These are phyloP conservation scores for Trissoscelio sp. DNA, from an alignment of 2,888 invertebrate genomes.

Conservation along the genomic window DNA sequence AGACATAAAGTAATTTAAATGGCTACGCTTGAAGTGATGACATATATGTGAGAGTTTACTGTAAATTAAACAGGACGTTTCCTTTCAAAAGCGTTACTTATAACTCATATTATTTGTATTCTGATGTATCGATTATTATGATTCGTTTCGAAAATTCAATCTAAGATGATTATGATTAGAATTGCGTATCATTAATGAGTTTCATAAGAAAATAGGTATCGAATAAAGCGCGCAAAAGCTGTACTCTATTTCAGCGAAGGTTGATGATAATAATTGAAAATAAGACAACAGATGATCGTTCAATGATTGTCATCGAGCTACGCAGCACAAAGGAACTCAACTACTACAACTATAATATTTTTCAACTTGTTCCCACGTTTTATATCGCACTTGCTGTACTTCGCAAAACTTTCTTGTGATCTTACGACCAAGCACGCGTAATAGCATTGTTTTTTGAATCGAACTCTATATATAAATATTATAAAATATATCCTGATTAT, in stretches of 20 bases:
- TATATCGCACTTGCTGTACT: slow-evolving; percentile 66
- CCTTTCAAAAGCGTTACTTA: slow-evolving; percentile 15
- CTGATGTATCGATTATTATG: slow-evolving; percentile 4
- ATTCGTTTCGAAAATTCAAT: slow-evolving; percentile 3
- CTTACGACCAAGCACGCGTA: slow-evolving; percentile 55
- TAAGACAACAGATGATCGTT: background rate
- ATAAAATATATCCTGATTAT: slow-evolving; percentile 50
- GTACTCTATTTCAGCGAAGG: slow-evolving; percentile 3
- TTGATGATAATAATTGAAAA: background rate
- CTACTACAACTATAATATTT: slow-evolving; percentile 43
- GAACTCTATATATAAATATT: slow-evolving; percentile 39
- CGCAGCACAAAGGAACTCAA: slow-evolving; percentile 15
- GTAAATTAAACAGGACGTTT: slow-evolving; percentile 8
- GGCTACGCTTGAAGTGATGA: background rate
- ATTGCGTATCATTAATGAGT: background rate
- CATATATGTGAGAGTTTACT: slow-evolving; percentile 38
- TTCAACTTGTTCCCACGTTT: slow-evolving; percentile 66
- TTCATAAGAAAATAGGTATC: background rate
- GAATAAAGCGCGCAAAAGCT: slow-evolving; percentile 14
- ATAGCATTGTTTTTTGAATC: slow-evolving; percentile 52
- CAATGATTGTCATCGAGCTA: background rate
- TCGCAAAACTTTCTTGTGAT: slow-evolving; percentile 53
- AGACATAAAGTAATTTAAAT: background rate
- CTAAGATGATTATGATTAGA: background rate
- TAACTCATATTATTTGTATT: background rate